Percentiles rank a stretch among this genome's conserved stretches.
Evolutionary conservation across 2,888 invertebrate species (phyloP).

Genomic region (Acleris cristana): DNA sequence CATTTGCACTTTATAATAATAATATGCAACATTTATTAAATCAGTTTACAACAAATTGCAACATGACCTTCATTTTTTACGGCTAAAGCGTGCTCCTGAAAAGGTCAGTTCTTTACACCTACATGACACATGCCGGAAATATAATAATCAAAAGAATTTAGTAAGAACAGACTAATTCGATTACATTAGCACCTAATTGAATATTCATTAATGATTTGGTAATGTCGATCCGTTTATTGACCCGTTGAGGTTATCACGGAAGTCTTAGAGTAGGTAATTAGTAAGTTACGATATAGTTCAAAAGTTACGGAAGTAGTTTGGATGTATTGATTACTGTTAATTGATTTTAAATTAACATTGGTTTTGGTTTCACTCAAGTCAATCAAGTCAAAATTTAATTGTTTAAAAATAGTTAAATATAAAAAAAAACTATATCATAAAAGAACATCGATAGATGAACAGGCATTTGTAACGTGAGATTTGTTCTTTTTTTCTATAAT

Average conservation of each 20-base stretch:
- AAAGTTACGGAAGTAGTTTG: not conserved
- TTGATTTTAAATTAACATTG: too few relatives aligned
- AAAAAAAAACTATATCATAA: too few relatives aligned
- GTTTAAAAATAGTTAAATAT: too few relatives aligned
- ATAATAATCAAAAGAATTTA: not conserved
- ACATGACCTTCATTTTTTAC: constrained; percentile 31
- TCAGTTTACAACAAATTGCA: constrained; percentile 12
- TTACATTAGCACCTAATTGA: constrained; percentile 28
- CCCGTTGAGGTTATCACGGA: constrained; percentile 7
- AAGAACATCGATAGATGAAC: too few relatives aligned
- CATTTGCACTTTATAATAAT: too few relatives aligned
- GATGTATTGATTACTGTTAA: not conserved
- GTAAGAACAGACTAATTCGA: constrained; percentile 1
- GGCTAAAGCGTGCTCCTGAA: constrained; percentile 16
- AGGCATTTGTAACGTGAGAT: too few relatives aligned
- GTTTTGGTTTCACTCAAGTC: too few relatives aligned
- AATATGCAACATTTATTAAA: not conserved
- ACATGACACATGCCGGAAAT: constrained; percentile 28
- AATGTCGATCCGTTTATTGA: constrained; percentile 23
- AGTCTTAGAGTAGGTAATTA: constrained; percentile 3
- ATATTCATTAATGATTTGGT: constrained; percentile 10
- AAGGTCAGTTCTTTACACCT: constrained; percentile 22
- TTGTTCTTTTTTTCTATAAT: too few relatives aligned
- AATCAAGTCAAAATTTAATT: too few relatives aligned
- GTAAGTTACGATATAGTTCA: not conserved